Evolutionary conservation across 2,888 invertebrate species (phyloP), one percentile per base, ranked within the genome.

Genomic region (Melanchra persicariae): DNA sequence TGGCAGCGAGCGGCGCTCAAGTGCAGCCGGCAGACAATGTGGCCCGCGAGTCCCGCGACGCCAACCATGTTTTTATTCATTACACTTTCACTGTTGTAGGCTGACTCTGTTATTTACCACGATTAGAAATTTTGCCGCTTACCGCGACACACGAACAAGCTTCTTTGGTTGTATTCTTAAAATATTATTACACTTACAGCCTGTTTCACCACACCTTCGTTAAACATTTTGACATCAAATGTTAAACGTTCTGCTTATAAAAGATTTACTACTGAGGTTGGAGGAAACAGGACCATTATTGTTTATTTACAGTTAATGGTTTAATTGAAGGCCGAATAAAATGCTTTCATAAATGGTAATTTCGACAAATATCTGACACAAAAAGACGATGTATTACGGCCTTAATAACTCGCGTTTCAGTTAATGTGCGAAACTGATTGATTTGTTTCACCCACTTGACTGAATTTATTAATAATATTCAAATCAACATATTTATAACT

Each of bases 81-180:
- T 81, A 81, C 79, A 89, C 90, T 90, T 90, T 90, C 90, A 89
- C 90, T 88, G 74, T 83, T 79, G 84, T 84, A 87, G 81, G 85
- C 81, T 82, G 73, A 70, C 86, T 80, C 78, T 86, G 80, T 86
- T 84, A 86, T 88, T 87, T 87, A 83, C 85, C 76, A 79, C 77
- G 83, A 87, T 87, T 89, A 90, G 90, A 92, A 91, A 89, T 89
- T 89, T 89, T 83, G 75, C 85, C 85, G 77, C 84, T 85, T 83
- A 77, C 79, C 75, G 82, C 84, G 69, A 78, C 77, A 85, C 79
- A 86, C 78, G 68, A 85, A 84, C 69, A 79, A 85, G 85, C 82
- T 86, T 91, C 92, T 90, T 91, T 90, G 89, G 90, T 88, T 87
- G 77, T 78, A 80, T 81, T 78, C 77, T 74, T 83, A 78, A 71